A percentile compares a stretch with the other conserved stretches of the same genome.
These are phyloP conservation scores for Microtus pennsylvanicus DNA, from an alignment of 2,113 vertebrate species.

Conservation along the genomic window DNA sequence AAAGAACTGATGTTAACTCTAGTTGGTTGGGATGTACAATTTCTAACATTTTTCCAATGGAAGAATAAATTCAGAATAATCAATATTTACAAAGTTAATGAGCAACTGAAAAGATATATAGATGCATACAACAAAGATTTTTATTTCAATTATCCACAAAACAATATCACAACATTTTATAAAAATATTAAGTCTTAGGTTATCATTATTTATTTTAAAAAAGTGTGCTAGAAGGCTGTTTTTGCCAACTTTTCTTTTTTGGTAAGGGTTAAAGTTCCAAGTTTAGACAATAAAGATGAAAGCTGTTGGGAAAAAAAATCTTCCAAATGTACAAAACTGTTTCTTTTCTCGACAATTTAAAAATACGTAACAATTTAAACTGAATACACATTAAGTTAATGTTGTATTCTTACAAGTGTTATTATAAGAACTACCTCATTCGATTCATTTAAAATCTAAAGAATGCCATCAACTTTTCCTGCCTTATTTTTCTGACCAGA, in stretches of 20 bases:
- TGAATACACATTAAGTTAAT: constrained; percentile 88
- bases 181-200: constrained; percentile 88
- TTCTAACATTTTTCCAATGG: constrained; percentile 32
- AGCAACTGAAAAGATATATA: constrained; percentile 75
- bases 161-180: constrained; percentile 87
- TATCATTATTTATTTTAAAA: constrained; percentile 86
- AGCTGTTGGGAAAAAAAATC: constrained; percentile 80
- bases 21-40: constrained; percentile 13
- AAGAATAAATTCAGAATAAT: constrained; percentile 64
- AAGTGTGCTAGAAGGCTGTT: constrained; percentile 80
- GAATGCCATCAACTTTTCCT: constrained; percentile 82
- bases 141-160: constrained; percentile 89
- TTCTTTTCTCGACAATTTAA: constrained; percentile 84
- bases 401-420: constrained; percentile 91
- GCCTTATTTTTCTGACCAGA: constrained; percentile 80
- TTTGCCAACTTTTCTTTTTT: constrained; percentile 80
- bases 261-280: constrained; percentile 84
- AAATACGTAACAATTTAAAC: constrained; percentile 89
- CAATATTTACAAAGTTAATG: constrained; percentile 34
- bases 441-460: constrained; percentile 87
- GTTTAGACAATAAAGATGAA: constrained; percentile 84
- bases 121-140: constrained; percentile 83
- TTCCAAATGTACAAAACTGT: constrained; percentile 86
- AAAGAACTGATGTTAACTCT: constrained; percentile 39
- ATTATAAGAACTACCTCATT: constrained; percentile 86